A percentile compares a stretch with the other conserved stretches of the same genome.
Conservation (phyloP, 2,888 invertebrate genomes). For the Spodoptera exigua region DNA sequence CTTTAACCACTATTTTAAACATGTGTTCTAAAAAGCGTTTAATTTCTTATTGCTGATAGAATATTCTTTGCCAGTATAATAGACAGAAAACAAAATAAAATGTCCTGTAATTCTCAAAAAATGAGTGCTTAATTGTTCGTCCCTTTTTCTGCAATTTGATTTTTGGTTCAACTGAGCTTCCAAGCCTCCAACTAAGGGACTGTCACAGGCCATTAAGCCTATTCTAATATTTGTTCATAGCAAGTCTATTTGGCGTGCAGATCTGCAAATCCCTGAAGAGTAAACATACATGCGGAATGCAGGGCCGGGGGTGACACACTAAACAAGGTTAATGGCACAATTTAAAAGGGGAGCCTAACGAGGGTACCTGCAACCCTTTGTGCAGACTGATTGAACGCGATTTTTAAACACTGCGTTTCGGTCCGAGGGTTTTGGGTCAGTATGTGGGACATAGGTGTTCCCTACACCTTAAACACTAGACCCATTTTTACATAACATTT, state of each 20-base stretch:
- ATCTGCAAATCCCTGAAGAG: slow-evolving; percentile 46
- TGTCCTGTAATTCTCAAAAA: no score
- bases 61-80: no score
- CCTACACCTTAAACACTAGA: no score
- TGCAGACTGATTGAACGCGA: slow-evolving; percentile 63
- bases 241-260: slow-evolving; percentile 37
- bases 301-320: slow-evolving; percentile 61
- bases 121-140: no score
- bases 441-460: background rate
- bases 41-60: background rate
- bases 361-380: slow-evolving; percentile 61
- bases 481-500: no score
- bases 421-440: slow-evolving; percentile 36
- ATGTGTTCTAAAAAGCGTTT: slow-evolving; percentile 1
- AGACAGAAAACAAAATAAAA: no score
- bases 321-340: slow-evolving; percentile 77
- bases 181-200: slow-evolving; percentile 13
- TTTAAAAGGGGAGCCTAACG: slow-evolving; percentile 57
- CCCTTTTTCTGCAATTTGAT: no score
- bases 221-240: slow-evolving; percentile 27
- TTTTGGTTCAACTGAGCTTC: slow-evolving; percentile 1
- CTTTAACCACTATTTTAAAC: slow-evolving; percentile 20
- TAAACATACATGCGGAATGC: slow-evolving; percentile 55
- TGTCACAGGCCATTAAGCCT: slow-evolving; percentile 27
- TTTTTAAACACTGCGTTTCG: slow-evolving; percentile 53